Evolutionary conservation across 2,797 vertebrate species (phyloP).

Genomic region (Nannoperca australis): DNA sequence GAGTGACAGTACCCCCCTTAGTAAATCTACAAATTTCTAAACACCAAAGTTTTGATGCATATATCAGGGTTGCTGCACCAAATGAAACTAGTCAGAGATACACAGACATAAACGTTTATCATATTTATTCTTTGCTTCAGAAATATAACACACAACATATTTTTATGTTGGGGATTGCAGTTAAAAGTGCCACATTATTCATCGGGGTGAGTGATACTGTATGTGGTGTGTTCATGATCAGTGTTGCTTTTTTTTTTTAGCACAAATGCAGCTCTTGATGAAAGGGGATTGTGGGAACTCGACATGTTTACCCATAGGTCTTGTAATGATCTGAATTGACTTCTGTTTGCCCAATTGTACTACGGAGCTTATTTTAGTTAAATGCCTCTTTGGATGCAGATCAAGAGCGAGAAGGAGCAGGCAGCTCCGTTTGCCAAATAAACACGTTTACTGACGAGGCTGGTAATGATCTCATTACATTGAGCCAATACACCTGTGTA

Average conservation of each 20-base stretch:
- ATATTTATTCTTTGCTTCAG: slow-evolving; percentile 37
- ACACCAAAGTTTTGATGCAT: slow-evolving; percentile 11
- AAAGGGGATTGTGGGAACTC: slow-evolving; percentile 62
- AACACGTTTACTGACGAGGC: slow-evolving; percentile 82
- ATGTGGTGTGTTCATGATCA: slow-evolving; percentile 17
- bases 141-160: slow-evolving; percentile 37
- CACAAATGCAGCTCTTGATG: slow-evolving; percentile 41
- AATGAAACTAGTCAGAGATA: slow-evolving; percentile 29
- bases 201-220: not conserved
- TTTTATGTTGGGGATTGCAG: slow-evolving; percentile 21
- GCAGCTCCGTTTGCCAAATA: slow-evolving; percentile 80
- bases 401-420: slow-evolving; percentile 72
- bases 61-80: slow-evolving; percentile 26
- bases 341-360: slow-evolving; percentile 80
- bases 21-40: slow-evolving; percentile 28
- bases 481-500: slow-evolving; percentile 86
- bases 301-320: slow-evolving; percentile 74
- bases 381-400: slow-evolving; percentile 84
- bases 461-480: slow-evolving; percentile 86
- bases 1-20: slow-evolving; percentile 3
- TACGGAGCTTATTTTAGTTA: slow-evolving; percentile 81
- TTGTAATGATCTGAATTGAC: slow-evolving; percentile 80
- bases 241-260: slow-evolving; percentile 24
- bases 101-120: slow-evolving; percentile 37
- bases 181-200: slow-evolving; percentile 25